These are phyloP conservation scores for Lineus longissimus DNA, from an alignment of 1,140 invertebrate species.

Conservation along the genomic window DNA sequence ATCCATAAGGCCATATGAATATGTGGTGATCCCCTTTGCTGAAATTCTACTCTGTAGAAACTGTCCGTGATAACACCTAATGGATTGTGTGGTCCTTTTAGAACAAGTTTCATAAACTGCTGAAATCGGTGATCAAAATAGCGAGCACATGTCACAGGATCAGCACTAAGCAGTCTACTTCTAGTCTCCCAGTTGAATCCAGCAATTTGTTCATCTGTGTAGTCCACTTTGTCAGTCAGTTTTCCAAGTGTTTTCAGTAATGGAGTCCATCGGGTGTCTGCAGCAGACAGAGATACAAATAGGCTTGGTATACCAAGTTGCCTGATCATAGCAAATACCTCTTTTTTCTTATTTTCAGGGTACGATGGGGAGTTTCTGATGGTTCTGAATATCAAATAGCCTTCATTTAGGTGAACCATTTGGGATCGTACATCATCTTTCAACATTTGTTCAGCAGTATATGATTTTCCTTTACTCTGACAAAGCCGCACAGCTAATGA, in stretches of 20 bases:
- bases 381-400: no score
- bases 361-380: no score
- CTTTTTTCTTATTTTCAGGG: no score
- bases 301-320: no score
- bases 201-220: slow-evolving; percentile 15
- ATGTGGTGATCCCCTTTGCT: slow-evolving; percentile 54
- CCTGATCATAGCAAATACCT: no score
- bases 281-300: slow-evolving; percentile 28
- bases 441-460: no score
- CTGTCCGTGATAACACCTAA: slow-evolving; percentile 25
- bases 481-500: no score
- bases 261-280: slow-evolving; percentile 26
- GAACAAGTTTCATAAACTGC: slow-evolving; percentile 18
- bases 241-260: slow-evolving; percentile 20
- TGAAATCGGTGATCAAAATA: slow-evolving; percentile 23
- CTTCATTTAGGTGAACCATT: no score
- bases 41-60: slow-evolving; percentile 50
- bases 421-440: no score
- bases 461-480: no score
- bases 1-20: slow-evolving; percentile 53
- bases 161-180: slow-evolving; percentile 14
- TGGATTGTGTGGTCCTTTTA: slow-evolving; percentile 13
- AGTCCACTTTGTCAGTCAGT: slow-evolving; percentile 13
- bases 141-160: slow-evolving; percentile 24
- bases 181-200: slow-evolving; percentile 20